Evolutionary conservation across 2,113 vertebrate species (phyloP).

Genomic region (Myrmecobius fasciatus): DNA sequence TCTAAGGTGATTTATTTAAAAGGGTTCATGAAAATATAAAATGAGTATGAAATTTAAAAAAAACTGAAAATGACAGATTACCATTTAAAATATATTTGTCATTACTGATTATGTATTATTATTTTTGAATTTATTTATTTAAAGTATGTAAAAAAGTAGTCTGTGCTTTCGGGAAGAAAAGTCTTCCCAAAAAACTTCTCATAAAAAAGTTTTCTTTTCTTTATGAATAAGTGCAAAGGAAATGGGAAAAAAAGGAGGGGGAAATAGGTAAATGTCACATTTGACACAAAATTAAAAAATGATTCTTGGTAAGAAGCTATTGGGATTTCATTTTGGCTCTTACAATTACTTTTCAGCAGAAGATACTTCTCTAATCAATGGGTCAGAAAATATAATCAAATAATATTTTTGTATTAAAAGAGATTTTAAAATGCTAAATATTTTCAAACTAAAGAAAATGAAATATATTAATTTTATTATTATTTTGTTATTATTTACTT

Average conservation of each 20-base stretch:
- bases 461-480: too few relatives aligned
- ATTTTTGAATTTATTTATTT: too few relatives aligned
- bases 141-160: not conserved
- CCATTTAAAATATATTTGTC: not conserved
- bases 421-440: not conserved
- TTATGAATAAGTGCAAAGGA: not conserved
- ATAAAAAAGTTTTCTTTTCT: not conserved
- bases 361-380: not conserved
- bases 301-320: not conserved
- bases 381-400: not conserved
- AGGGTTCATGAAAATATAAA: not conserved
- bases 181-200: not conserved
- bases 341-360: not conserved
- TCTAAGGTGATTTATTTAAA: not conserved
- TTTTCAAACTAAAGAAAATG: conserved; percentile 19
- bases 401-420: not conserved
- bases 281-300: not conserved
- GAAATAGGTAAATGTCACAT: not conserved
- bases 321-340: not conserved
- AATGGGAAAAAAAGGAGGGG: not conserved
- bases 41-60: not conserved
- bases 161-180: not conserved
- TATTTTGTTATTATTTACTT: too few relatives aligned
- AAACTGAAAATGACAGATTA: not conserved
- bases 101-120: not conserved